Base-by-base conservation (phyloP, 2,113 vertebrate genomes). In the Microtus montanus region DNA sequence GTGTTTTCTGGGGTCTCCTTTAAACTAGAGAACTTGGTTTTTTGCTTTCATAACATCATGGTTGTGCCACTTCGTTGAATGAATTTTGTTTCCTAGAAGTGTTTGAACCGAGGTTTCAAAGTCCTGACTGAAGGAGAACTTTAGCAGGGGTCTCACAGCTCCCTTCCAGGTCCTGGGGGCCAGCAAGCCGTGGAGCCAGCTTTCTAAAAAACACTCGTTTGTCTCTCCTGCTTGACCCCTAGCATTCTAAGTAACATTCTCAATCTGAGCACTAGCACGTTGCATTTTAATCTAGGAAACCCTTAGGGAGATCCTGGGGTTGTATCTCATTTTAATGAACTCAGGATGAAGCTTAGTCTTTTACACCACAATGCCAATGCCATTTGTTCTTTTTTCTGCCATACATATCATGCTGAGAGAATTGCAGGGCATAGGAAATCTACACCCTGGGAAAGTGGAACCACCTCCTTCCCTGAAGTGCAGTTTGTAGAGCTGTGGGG, bases 241-340 rank as follows among this genome's bases (percentile, higher is more conserved):
- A 30, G 17, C 20, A 52, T 93, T 93, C 93, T 89, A 24, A 93
- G 68, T 30, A n/a, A 94, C 20, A 41, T 87, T 82, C 35, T 94
- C 89, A 33, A 88, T 77, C 54, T 74, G 26, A 95, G 41, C 58
- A 8, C 19, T 58, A 35, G 68, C 58, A 78, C 63, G 95, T 80
- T 94, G 17, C 82, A 49, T 90, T 95, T 84, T 93, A 92, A n/a
- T 85, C 22, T 78, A 74, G 73, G 12, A 94, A 85, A 35, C 38
- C 66, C 41, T 74, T 89, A 92, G 74, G 84, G 86, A 93, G 49
- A 54, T 92, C 83, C 78, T 89, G n/a, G 19, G 58, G 49, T 95
- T 66, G 11, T 86, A 82, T 96, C 47, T 91, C 20, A 79, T 90
- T 88, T 95, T 87, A 17, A 70, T 68, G 95, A 54, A 77, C 77